Evolutionary conservation across 2,113 vertebrate species (phyloP).

Genomic region (Halcyon malimbica): DNA sequence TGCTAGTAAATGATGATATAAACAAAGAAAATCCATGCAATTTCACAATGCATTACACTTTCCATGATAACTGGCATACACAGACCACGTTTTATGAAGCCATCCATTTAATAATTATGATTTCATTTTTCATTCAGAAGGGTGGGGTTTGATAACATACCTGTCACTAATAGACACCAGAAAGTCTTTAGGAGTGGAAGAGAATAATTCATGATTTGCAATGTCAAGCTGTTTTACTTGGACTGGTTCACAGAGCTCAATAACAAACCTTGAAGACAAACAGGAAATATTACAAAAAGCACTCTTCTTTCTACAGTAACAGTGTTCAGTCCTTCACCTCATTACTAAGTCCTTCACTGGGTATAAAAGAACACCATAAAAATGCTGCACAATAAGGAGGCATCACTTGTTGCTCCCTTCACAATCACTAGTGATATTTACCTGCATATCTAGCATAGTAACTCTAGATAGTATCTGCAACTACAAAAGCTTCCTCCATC

Average conservation of each 20-base stretch:
- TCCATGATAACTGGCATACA: neutral
- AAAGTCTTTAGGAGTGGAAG: slow-evolving; percentile 97
- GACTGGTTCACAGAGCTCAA: slow-evolving; percentile 98
- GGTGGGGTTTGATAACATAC: slow-evolving; percentile 70
- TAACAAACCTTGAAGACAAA: slow-evolving; percentile 90
- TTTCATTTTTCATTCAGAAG: neutral
- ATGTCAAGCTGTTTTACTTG: slow-evolving; percentile 98
- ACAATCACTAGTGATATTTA: neutral
- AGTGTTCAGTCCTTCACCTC: neutral
- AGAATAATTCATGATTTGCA: slow-evolving; percentile 98
- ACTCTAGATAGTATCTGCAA: neutral
- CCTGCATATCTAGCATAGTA: neutral
- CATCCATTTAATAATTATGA: neutral
- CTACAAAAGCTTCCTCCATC: neutral
- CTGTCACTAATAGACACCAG: slow-evolving; percentile 98
- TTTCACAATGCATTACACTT: neutral
- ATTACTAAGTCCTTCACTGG: neutral
- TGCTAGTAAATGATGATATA: neutral
- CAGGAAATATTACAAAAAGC: neutral
- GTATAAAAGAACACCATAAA: neutral
- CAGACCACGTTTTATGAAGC: neutral
- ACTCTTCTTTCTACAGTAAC: neutral
- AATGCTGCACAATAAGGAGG: neutral
- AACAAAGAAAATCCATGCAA: neutral
- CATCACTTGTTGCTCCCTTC: neutral